These are phyloP conservation scores for Scaptomyza parva DNA, from an alignment of 2,888 invertebrate species.

Conservation along the genomic window DNA sequence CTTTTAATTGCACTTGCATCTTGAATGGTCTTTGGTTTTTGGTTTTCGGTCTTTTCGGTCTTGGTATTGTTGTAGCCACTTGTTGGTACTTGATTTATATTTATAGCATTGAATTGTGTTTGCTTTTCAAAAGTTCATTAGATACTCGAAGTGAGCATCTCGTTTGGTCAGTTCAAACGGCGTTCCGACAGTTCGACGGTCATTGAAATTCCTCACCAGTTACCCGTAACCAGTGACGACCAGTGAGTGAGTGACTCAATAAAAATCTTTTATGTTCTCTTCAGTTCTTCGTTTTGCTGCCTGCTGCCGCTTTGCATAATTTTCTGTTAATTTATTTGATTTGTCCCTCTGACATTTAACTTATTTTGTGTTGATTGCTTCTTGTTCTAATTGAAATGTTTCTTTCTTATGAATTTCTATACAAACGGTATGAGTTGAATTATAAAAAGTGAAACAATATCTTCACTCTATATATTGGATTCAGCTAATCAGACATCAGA, in stretches of 20 bases:
- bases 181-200: conserved; percentile 11
- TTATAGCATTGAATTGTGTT: background rate
- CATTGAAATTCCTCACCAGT: conserved; percentile 36
- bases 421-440: background rate
- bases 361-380: background rate
- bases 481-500: conserved; percentile 4
- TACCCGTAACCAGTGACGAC: no score
- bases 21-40: no score
- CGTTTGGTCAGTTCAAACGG: conserved; percentile 1
- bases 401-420: background rate
- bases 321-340: conserved; percentile 14
- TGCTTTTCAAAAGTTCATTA: background rate
- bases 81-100: background rate
- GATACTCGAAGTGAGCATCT: background rate
- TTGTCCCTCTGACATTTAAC: conserved; percentile 47
- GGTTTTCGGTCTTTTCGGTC: no score
- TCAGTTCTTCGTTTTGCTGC: background rate
- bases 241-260: conserved; percentile 36
- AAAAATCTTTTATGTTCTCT: conserved; percentile 5
- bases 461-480: no score
- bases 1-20: background rate
- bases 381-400: conserved; percentile 8
- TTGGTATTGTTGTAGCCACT: background rate
- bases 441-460: background rate
- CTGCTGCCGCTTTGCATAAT: conserved; percentile 33